A percentile compares a stretch with the other conserved stretches of the same genome.
Evolutionary conservation across 2,113 vertebrate genomes (phyloP).

Genomic region (Hipposideros armiger): DNA sequence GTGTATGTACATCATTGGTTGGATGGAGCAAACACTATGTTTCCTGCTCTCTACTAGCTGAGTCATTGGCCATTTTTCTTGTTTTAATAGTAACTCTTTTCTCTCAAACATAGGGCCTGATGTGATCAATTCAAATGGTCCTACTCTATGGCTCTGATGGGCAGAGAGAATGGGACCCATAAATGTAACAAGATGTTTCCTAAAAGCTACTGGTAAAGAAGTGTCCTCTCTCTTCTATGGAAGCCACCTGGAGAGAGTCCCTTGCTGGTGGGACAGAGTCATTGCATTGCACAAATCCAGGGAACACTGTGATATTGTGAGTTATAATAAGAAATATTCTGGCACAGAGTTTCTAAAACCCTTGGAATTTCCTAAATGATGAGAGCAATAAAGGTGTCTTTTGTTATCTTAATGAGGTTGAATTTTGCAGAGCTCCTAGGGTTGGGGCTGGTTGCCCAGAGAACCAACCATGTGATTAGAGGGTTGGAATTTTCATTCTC

Average conservation of each 20-base stretch:
- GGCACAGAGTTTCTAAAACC: not conserved
- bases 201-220: not conserved
- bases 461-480: not conserved
- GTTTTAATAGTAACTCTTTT: not conserved
- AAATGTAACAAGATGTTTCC: not conserved
- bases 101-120: not conserved
- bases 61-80: not conserved
- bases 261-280: constrained; percentile 4
- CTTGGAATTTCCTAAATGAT: not conserved
- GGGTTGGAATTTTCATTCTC: not conserved
- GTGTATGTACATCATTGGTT: not conserved
- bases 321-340: not conserved
- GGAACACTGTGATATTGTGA: not conserved
- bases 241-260: not conserved
- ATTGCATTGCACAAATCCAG: not conserved
- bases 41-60: not conserved
- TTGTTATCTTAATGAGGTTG: not conserved
- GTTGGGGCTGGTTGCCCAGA: not conserved
- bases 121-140: not conserved
- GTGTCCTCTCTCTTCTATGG: not conserved
- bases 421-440: not conserved
- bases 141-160: not conserved
- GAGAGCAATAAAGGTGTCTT: not conserved
- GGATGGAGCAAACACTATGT: not conserved
- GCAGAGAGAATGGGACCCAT: not conserved